Base-by-base conservation (phyloP, 2,113 vertebrate genomes). In the Calyptommatus sinebrachiatus region DNA sequence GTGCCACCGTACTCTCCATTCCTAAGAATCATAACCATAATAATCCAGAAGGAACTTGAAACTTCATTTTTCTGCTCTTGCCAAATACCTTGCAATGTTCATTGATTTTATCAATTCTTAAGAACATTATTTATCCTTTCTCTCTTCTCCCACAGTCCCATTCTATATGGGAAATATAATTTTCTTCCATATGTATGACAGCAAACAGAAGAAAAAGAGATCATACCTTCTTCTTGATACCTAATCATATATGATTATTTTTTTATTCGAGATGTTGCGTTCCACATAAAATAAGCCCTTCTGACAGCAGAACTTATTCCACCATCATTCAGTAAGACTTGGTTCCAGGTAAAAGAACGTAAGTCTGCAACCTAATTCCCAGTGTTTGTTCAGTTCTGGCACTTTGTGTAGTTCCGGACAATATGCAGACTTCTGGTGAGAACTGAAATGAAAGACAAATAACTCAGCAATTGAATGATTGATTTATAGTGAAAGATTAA, bases 401-500 rank as follows among this genome's bases (percentile, higher is more conserved):
- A 60, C 60, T 61, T 70, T 5, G 21, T 8, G 0, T 53, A 69
- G 48, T n/a, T 70, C 21, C 45, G 71, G 57, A 50, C 86, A 50
- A 67, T 26, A 73, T 80, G 71, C 86, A 66, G 78, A 5, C 7
- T 80, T 62, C n/a, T 72, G 71, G 31, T 83, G 79, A 86, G 69
- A 0, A 0, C 86, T 87, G 81, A 77, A 86, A 78, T 79, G 57
- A 53, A 84, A 79, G 78, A 76, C 35, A 69, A 70, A 86, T 79
- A 83, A 89, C 81, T 87, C 88, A 90, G 74, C 71, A 81, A 62
- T 16, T 22, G 20, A 85, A 83, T 90, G 92, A 91, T 87, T 92
- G 91, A 92, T 92, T 92, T 90, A 92, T 85, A 82, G 72, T 61
- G 74, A 88, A 88, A 93, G 89, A 93, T 91, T 78, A 93, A 90